phyloP scores from a whole-genome alignment of 2,113 vertebrate species.

The Ciconia boyciana region DNA sequence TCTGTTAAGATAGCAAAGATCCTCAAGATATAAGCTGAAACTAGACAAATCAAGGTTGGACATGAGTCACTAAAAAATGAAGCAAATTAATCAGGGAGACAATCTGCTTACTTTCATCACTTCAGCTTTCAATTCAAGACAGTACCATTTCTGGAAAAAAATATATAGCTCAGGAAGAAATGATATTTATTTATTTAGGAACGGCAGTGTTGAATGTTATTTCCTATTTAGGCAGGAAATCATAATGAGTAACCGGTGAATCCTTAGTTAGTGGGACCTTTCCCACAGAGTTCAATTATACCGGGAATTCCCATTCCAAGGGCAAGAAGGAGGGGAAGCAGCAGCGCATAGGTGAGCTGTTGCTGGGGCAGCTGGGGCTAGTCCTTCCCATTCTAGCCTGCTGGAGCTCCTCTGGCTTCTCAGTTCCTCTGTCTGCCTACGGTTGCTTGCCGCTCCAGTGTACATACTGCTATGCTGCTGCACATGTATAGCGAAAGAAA shows the following conservation, averaged over 20 bases:
- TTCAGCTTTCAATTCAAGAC: background rate
- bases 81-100: background rate
- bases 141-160: background rate
- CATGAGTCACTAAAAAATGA: background rate
- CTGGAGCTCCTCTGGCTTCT: background rate
- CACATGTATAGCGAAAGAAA: background rate
- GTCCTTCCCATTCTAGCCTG: background rate
- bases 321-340: background rate
- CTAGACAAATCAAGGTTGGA: background rate
- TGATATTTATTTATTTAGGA: background rate
- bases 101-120: background rate
- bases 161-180: background rate
- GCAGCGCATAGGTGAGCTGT: background rate
- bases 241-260: background rate
- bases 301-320: background rate
- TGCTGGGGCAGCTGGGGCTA: background rate
- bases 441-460: fast-evolving
- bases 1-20: background rate
- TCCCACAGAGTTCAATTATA: background rate
- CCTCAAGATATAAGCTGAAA: background rate
- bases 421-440: background rate
- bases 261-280: background rate
- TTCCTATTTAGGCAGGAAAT: background rate
- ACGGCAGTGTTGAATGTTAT: background rate
- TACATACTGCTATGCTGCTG: background rate